phyloP scores from a whole-genome alignment of 2,888 invertebrate genomes.

The Scaptomyza polygonia region DNA sequence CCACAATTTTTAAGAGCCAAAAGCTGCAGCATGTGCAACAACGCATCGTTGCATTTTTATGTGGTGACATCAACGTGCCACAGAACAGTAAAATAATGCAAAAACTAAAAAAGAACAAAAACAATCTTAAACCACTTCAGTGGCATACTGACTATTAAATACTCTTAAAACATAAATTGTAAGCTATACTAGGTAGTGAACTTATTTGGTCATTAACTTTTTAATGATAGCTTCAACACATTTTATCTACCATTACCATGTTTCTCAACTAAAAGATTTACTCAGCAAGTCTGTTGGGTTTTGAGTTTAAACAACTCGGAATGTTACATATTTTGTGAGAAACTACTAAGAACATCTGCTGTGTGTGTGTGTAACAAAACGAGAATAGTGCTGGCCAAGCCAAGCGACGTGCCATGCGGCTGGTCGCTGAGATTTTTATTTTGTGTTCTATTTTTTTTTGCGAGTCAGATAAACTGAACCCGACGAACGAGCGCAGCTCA shows the following conservation, averaged over 20 bases:
- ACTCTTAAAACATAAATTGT: conserved; percentile 1
- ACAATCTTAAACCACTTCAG: no score
- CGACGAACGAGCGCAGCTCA: conserved; percentile 33
- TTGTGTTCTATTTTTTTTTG: conserved; percentile 3
- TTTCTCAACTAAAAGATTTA: no score
- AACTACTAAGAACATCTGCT: conserved; percentile 8
- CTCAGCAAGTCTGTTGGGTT: no score
- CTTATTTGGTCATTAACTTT: neutral
- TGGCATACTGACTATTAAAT: neutral
- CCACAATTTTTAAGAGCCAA: conserved; percentile 62
- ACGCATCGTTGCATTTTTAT: conserved; percentile 65
- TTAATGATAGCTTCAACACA: no score
- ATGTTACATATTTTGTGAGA: conserved; percentile 1
- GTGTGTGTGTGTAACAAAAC: conserved; percentile 17
- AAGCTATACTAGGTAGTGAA: neutral
- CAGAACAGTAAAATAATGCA: conserved; percentile 35
- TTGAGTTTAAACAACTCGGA: neutral
- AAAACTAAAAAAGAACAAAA: conserved; percentile 5
- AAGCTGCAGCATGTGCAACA: conserved; percentile 59
- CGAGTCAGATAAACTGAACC: neutral
- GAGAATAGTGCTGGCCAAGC: conserved; percentile 40
- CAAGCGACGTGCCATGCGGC: conserved; percentile 57
- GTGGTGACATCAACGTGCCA: conserved; percentile 62
- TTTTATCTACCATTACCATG: neutral
- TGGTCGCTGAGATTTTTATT: conserved; percentile 52